Conservation (phyloP, 2,888 invertebrate genomes). For the Sepiola atlantica region DNA sequence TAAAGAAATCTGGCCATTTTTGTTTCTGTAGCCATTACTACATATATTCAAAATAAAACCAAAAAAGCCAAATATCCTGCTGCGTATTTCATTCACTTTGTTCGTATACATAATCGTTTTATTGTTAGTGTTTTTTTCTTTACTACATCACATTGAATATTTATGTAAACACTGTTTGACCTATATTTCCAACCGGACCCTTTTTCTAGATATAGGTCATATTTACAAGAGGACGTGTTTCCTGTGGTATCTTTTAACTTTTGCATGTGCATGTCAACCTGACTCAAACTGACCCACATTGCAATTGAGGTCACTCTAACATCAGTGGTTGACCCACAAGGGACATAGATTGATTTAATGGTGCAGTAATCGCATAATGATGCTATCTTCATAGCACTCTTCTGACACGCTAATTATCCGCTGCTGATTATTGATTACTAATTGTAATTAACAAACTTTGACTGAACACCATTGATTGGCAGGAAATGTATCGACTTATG, state of each 20-base stretch:
- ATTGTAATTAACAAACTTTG: no score
- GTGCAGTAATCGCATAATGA: neutral
- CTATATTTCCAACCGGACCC: neutral
- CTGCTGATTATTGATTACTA: no score
- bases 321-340: neutral
- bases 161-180: neutral
- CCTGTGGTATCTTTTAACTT: neutral
- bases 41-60: no score
- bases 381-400: neutral
- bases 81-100: no score
- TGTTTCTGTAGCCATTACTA: no score
- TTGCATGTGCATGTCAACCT: neutral
- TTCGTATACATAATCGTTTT: no score
- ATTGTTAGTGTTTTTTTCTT: no score
- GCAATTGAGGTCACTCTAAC: neutral
- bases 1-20: no score
- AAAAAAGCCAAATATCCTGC: no score
- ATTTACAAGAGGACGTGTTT: neutral
- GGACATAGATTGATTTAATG: neutral
- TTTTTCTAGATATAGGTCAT: neutral
- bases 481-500: no score
- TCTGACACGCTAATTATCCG: neutral
- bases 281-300: neutral
- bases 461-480: no score
- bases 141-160: no score